Conservation (phyloP, 2,113 vertebrate genomes). For the Buteo buteo region DNA sequence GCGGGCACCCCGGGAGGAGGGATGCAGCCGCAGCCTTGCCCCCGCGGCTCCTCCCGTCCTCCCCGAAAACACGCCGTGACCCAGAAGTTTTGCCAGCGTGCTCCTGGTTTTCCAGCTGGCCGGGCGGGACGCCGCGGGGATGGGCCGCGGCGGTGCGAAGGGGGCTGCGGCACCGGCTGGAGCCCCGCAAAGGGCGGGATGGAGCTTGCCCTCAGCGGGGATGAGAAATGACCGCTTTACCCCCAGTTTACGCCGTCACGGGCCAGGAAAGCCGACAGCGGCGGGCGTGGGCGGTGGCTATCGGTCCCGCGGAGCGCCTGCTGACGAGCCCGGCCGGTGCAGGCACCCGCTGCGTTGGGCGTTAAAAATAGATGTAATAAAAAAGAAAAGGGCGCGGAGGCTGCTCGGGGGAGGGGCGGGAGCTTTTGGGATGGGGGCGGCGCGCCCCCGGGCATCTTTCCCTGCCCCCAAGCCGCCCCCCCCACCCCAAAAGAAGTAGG, state of each 20-base stretch:
- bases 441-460: too few relatives aligned
- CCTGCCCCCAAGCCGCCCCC: too few relatives aligned
- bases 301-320: background rate
- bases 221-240: background rate
- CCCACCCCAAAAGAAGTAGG: too few relatives aligned
- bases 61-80: background rate
- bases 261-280: background rate
- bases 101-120: background rate
- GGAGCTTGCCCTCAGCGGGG: background rate
- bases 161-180: background rate
- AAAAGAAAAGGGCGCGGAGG: background rate
- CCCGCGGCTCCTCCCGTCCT: background rate
- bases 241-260: background rate
- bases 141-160: background rate
- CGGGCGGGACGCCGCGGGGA: background rate
- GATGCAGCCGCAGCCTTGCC: background rate
- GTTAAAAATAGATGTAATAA: too few relatives aligned
- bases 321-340: background rate
- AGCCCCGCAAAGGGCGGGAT: background rate
- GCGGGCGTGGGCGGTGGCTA: background rate
- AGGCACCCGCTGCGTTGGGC: background rate
- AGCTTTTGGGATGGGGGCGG: background rate
- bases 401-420: background rate
- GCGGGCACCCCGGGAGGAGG: background rate
- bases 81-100: conserved; percentile 30